Evolutionary conservation across 2,113 vertebrate genomes (phyloP).

Genomic region (Dicrurus megarhynchus): DNA sequence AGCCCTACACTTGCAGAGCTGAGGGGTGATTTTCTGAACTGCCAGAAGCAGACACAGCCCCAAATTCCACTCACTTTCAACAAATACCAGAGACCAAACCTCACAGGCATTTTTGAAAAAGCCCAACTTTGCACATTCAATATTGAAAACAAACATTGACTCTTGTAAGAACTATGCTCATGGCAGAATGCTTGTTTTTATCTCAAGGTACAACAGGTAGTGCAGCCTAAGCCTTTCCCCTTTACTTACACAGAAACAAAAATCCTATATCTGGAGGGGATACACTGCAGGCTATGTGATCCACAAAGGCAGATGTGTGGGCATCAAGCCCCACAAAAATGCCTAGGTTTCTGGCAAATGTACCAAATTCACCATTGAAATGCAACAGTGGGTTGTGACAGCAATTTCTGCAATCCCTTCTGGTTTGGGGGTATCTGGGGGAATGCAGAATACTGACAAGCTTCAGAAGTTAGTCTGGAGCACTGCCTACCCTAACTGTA

Average conservation of each 20-base stretch:
- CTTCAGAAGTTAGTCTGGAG: neutral
- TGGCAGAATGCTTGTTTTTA: neutral
- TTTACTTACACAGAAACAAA: neutral
- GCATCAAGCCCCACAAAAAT: neutral
- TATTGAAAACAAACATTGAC: neutral
- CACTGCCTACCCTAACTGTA: neutral
- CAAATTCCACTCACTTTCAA: neutral
- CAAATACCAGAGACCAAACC: neutral
- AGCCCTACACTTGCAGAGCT: neutral
- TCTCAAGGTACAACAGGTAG: neutral
- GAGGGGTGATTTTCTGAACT: neutral
- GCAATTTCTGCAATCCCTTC: neutral
- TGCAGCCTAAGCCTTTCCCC: neutral
- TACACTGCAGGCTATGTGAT: neutral
- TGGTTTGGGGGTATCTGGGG: neutral
- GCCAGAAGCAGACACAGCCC: neutral
- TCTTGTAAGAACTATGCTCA: neutral
- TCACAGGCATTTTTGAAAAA: neutral
- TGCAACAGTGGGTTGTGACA: neutral
- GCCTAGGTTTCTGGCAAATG: rapidly evolving
- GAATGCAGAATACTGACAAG: neutral
- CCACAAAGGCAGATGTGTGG: neutral
- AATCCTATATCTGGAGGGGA: neutral
- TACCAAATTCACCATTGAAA: neutral
- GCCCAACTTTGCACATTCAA: neutral